phyloP scores from a whole-genome alignment of 2,113 vertebrate genomes.

The Gavia stellata region DNA sequence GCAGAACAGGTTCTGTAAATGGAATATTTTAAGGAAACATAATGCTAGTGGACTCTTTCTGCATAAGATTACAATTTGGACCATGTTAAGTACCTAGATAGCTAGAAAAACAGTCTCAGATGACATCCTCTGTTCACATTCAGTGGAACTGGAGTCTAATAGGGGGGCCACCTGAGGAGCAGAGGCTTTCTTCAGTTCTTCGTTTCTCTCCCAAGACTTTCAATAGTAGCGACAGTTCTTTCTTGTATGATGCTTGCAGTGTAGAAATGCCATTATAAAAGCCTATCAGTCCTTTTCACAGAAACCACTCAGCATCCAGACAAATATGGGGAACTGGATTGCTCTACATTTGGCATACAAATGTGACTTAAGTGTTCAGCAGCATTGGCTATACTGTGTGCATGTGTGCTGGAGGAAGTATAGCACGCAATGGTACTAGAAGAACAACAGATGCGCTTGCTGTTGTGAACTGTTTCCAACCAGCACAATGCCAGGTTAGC shows the following conservation, averaged over 20 bases:
- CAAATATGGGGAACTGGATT: background rate
- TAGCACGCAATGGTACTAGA: fast-evolving
- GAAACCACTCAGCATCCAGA: background rate
- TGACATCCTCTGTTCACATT: background rate
- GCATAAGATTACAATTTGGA: background rate
- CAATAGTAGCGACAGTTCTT: fast-evolving
- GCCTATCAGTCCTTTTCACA: background rate
- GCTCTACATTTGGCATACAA: background rate
- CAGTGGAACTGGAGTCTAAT: background rate
- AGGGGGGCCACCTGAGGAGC: background rate
- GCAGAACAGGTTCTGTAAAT: background rate
- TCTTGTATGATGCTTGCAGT: background rate
- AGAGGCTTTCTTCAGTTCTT: background rate
- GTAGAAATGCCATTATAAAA: background rate
- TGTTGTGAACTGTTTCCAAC: background rate
- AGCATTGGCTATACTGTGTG: background rate
- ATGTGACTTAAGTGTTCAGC: background rate
- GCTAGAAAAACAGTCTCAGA: background rate
- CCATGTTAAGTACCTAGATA: background rate
- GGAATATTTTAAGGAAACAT: background rate
- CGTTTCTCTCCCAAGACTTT: background rate
- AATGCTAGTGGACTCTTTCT: background rate
- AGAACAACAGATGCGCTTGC: background rate
- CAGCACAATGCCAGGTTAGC: background rate
- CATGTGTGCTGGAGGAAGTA: background rate